Base-by-base conservation (phyloP, 2,797 vertebrate genomes). In the Peromyscus melanophrys region DNA sequence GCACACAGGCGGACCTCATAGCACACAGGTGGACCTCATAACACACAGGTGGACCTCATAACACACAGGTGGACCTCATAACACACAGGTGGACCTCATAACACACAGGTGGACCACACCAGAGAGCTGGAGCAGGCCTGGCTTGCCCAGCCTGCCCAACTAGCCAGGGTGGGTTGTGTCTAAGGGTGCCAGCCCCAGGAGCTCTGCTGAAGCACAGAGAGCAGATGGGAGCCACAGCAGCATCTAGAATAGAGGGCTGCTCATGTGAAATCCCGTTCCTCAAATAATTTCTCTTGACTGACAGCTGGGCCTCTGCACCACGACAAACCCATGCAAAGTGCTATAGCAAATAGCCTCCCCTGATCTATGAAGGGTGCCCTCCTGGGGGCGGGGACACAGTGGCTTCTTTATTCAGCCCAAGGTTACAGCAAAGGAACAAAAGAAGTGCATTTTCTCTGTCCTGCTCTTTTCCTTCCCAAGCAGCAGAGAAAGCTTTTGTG, bases 401-500 rank as follows among this genome's bases (percentile, higher is more conserved):
- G 4, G 78, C 65, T 75, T 96, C 92, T 97, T 43, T 59, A 96
- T 97, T 98, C 67, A 37, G n/a, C 27, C 75, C 94, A 95, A 96
- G 96, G 94, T 97, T 91, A 92, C 1, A 83, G 90, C 77, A 87
- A 91, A 92, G 96, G 92, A 96, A 97, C 96, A 96, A 97, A 97
- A 94, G 92, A 69, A 80, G 43, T 6, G 31, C 27, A 40, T 92
- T 95, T 90, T 63, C 65, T 85, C 88, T 93, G 87, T 90, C 52
- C 69, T 78, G 23, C 49, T 49, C 76, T 69, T 67, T 92, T 85
- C 43, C 86, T 96, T 57, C 86, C 49, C 61, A 46, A 55, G 90
- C 27, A 21, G 65, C 76, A 82, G 46, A 90, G 84, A 9, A 90
- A 94, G 92, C 94, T 94, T 97, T 96, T 96, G 95, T 90, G 84